These are phyloP conservation scores for Yponomeuta plumbellus DNA, from an alignment of 2,888 invertebrate genomes.

Conservation along the genomic window DNA sequence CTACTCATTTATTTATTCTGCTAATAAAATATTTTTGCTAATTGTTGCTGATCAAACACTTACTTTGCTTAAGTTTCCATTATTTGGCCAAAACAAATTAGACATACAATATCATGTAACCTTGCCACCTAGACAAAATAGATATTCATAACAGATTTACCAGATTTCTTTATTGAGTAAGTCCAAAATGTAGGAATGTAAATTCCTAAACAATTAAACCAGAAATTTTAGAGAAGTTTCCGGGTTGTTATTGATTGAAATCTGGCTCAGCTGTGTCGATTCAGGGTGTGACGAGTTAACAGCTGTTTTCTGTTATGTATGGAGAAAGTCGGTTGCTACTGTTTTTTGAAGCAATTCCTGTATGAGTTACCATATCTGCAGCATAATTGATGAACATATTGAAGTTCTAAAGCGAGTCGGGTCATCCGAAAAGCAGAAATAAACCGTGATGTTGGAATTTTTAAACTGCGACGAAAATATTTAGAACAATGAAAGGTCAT, in stretches of 20 bases:
- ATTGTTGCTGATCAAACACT: too few relatives aligned
- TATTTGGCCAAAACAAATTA: neutral
- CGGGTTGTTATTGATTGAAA: neutral
- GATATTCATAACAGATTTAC: neutral
- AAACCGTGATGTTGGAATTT: constrained; percentile 6
- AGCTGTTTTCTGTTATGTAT: constrained; percentile 45
- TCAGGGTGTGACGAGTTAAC: constrained; percentile 55
- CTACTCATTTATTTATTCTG: too few relatives aligned
- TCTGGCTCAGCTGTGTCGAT: constrained; percentile 46
- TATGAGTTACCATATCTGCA: neutral
- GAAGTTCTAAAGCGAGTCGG: constrained; percentile 14
- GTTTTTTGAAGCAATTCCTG: neutral
- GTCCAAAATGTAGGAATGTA: neutral
- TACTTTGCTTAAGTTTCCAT: too few relatives aligned
- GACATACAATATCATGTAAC: neutral
- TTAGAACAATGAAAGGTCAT: constrained; percentile 58
- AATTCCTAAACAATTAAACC: neutral
- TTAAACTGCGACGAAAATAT: constrained; percentile 38
- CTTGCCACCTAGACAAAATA: neutral
- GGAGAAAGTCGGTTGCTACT: constrained; percentile 48
- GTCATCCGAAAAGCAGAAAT: constrained; percentile 17
- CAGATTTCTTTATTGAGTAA: neutral
- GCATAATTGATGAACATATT: neutral
- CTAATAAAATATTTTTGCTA: too few relatives aligned
- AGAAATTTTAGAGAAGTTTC: neutral